Evolutionary conservation across 1,140 invertebrate genomes (phyloP).

Genomic region (Cheumatopsyche charites): DNA sequence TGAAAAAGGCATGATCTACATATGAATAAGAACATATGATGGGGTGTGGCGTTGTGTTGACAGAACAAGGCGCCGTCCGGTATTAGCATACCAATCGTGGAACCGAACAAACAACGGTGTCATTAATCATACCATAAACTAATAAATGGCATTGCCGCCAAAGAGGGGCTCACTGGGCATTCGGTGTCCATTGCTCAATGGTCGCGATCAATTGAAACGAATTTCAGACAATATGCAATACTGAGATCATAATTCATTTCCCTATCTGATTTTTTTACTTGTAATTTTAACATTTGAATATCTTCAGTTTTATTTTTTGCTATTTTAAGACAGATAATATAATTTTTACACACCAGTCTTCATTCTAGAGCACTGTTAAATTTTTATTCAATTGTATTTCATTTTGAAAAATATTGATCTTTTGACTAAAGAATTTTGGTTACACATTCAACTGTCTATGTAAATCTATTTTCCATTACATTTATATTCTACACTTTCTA

Average conservation of each 20-base stretch:
- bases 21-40: background rate
- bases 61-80: constrained; percentile 39
- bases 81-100: constrained; percentile 48
- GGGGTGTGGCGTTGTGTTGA: constrained; percentile 34
- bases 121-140: constrained; percentile 49
- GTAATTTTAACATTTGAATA: no score
- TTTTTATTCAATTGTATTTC: no score
- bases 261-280: no score
- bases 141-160: constrained; percentile 42
- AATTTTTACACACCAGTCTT: no score
- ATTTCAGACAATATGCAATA: constrained; percentile 34
- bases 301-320: no score
- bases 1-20: constrained; percentile 11
- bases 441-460: no score
- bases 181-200: constrained; percentile 23
- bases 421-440: no score
- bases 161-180: background rate
- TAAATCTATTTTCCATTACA: no score
- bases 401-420: no score
- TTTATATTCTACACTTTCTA: no score
- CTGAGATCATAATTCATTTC: constrained; percentile 4
- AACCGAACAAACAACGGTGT: constrained; percentile 45
- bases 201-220: constrained; percentile 44
- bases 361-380: no score
- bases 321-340: no score